Percentiles rank a stretch among this genome's conserved stretches.
These are phyloP conservation scores for Laodelphax striatellus DNA, from an alignment of 1,140 invertebrate genomes.

Conservation along the genomic window DNA sequence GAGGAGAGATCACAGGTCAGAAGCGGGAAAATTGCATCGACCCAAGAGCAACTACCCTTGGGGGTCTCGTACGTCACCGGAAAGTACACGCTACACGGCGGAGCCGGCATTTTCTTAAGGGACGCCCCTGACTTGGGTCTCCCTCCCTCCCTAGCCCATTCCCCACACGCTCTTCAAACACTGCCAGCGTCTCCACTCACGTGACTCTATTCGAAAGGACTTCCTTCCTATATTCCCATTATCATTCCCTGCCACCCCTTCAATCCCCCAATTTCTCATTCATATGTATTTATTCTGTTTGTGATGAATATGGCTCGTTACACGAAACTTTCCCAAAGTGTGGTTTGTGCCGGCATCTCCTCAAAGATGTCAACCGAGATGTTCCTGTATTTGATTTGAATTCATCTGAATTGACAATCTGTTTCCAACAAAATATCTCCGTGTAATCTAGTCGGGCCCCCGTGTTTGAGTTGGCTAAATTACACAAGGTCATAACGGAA, in stretches of 20 bases:
- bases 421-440: no score
- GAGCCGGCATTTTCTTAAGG: not conserved
- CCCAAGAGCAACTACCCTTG: not conserved
- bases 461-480: no score
- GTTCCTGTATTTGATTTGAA: no score
- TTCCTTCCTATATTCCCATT: not conserved
- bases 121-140: not conserved
- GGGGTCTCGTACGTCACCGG: not conserved
- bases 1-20: not conserved
- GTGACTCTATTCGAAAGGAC: not conserved
- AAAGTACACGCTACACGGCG: not conserved
- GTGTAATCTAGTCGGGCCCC: no score
- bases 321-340: no score
- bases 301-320: no score
- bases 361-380: no score
- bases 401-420: no score
- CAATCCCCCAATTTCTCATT: no score
- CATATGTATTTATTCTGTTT: no score
- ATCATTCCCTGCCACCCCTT: not conserved
- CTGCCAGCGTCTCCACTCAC: not conserved
- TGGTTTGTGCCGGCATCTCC: no score
- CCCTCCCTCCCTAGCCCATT: not conserved
- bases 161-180: not conserved
- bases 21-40: not conserved
- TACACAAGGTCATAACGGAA: no score